Conservation (phyloP, 2,888 invertebrate genomes). For the Acleris holmiana region DNA sequence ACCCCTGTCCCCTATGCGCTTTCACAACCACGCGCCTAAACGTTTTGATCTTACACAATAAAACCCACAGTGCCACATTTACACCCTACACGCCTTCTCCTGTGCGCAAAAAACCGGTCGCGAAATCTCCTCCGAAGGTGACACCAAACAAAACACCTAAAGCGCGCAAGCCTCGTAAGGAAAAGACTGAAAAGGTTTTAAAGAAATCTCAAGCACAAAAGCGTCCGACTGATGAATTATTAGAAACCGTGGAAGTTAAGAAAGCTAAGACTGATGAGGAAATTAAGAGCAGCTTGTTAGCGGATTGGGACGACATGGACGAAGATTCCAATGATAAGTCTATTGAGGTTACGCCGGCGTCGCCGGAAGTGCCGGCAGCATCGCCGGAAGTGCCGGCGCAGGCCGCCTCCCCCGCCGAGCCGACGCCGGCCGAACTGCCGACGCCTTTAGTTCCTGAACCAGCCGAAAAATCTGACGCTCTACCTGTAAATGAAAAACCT, state of each 20-base stretch:
- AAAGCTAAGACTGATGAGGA: constrained; percentile 85
- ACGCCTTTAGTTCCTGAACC: constrained; percentile 55
- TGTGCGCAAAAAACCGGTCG: constrained; percentile 60
- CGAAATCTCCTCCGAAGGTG: constrained; percentile 54
- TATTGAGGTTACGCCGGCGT: constrained; percentile 55
- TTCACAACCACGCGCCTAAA: constrained; percentile 89
- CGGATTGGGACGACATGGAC: constrained; percentile 90
- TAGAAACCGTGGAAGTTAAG: constrained; percentile 62
- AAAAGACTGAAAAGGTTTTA: constrained; percentile 46
- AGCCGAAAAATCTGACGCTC: constrained; percentile 52
- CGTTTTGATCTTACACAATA: constrained; percentile 89
- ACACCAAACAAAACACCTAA: constrained; percentile 62
- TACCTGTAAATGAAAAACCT: constrained; percentile 62
- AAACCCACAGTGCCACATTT: constrained; percentile 86
- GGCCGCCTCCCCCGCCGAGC: constrained; percentile 62
- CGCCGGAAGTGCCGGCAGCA: constrained; percentile 69
- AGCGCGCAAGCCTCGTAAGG: constrained; percentile 58
- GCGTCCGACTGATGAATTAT: constrained; percentile 65
- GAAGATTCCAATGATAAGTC: constrained; percentile 73
- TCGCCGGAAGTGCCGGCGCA: constrained; percentile 64
- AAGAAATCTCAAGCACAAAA: constrained; percentile 73
- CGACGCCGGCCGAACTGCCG: constrained; percentile 67
- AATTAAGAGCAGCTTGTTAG: constrained; percentile 88
- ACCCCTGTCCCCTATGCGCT: constrained; percentile 86
- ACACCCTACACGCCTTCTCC: constrained; percentile 75